phyloP scores from a whole-genome alignment of 1,140 invertebrate species.

The Drosophila ironensis region DNA sequence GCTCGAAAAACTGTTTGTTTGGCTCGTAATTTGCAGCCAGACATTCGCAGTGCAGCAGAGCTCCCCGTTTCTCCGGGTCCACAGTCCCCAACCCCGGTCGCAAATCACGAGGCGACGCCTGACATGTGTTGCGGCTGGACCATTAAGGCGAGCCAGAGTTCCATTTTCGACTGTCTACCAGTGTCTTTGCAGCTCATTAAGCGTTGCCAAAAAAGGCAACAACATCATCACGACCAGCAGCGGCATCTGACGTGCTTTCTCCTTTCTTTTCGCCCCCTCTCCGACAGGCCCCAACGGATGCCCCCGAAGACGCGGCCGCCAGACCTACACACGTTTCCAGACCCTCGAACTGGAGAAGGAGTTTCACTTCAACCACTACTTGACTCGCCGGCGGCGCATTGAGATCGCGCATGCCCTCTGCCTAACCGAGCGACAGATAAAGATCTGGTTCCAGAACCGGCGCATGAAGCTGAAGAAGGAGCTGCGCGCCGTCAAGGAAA shows the following conservation, averaged over 20 bases:
- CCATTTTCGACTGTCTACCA: constrained; percentile 48
- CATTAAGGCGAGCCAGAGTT: constrained; percentile 20
- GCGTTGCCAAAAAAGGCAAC: constrained; percentile 37
- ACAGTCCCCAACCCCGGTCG: constrained; percentile 12
- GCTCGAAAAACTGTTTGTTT: constrained; percentile 51
- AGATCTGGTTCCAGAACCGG: constrained; percentile 98
- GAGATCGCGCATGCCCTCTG: constrained; percentile 98
- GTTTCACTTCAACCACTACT: constrained; percentile 99
- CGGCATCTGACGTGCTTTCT: constrained; percentile 53
- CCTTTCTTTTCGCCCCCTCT: constrained; percentile 10
- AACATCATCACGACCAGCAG: constrained; percentile 10
- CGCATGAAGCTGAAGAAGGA: constrained; percentile 99
- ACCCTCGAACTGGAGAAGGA: constrained; percentile 98
- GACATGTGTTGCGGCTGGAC: constrained; percentile 48
- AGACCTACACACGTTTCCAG: constrained; percentile 98
- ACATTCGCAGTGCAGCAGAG: constrained; percentile 39
- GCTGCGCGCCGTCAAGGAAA: constrained; percentile 94
- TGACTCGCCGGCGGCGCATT: constrained; percentile 96
- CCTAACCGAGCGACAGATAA: constrained; percentile 97
- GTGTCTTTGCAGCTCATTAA: constrained; percentile 71
- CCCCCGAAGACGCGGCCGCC: constrained; percentile 94
- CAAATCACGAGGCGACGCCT: constrained; percentile 56
- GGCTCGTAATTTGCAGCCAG: constrained; percentile 43
- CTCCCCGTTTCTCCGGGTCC: constrained; percentile 22
- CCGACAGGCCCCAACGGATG: constrained; percentile 97